Percentiles rank a stretch among this genome's conserved stretches.
phyloP scores from a whole-genome alignment of 2,888 invertebrate species.

The Zootermopsis nevadensis region DNA sequence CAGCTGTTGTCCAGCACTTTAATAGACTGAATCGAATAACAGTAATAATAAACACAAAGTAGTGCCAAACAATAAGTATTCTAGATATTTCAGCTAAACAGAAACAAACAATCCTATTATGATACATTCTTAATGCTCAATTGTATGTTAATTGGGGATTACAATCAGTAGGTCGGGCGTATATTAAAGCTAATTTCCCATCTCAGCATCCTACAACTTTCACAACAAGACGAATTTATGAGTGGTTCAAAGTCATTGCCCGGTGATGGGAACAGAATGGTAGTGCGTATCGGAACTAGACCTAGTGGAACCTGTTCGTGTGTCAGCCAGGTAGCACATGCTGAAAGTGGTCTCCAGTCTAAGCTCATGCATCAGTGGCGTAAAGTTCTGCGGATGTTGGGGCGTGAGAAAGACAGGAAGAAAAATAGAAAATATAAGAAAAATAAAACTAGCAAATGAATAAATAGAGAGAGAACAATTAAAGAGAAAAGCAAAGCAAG shows the following conservation, averaged over 20 bases:
- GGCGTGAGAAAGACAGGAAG: not conserved
- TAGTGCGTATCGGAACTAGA: not conserved
- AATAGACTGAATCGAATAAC: too few species aligned
- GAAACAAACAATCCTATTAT: too few species aligned
- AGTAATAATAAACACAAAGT: too few species aligned
- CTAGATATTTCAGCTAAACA: too few species aligned
- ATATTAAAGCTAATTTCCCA: not conserved
- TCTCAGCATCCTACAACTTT: not conserved
- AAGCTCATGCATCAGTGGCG: not conserved
- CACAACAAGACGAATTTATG: not conserved
- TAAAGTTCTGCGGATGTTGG: not conserved
- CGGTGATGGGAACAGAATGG: not conserved
- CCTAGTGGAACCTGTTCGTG: slow-evolving; percentile 6
- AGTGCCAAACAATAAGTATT: too few species aligned
- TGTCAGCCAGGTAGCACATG: not conserved
- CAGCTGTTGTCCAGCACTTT: too few species aligned
- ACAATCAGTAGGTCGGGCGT: not conserved
- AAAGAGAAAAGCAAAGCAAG: too few species aligned
- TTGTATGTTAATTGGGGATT: too few species aligned
- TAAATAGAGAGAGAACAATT: too few species aligned
- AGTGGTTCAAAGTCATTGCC: not conserved
- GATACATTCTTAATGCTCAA: too few species aligned
- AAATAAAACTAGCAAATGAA: too few species aligned
- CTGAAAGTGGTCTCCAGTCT: not conserved
- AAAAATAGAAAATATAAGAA: not conserved